Conservation (phyloP, 2,797 vertebrate species). For the Sphenopsis melanotis region DNA sequence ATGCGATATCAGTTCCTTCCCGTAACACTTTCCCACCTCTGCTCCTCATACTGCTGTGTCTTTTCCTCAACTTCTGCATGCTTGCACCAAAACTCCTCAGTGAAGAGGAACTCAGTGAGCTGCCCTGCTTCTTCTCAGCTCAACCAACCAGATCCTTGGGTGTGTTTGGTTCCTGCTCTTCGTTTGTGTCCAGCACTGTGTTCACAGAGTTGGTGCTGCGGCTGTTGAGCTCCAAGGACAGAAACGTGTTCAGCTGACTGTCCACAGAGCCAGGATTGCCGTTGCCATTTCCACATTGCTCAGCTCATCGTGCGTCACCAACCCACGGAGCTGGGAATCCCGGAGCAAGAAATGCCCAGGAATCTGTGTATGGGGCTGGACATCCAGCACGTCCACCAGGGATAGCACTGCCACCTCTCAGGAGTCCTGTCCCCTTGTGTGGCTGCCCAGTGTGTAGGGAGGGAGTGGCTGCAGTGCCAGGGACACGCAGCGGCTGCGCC, state of each 20-base stretch:
- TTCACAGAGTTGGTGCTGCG: not conserved
- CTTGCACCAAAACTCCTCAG: not conserved
- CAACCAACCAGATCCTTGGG: not conserved
- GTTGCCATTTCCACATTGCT: not conserved
- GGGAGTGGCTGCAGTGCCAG: not conserved
- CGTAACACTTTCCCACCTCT: rapidly evolving
- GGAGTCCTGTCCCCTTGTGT: not conserved
- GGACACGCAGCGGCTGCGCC: not conserved
- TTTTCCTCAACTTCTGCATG: not conserved
- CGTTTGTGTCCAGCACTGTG: not conserved
- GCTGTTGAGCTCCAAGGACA: not conserved
- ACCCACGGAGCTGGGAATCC: not conserved
- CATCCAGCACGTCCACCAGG: rapidly evolving
- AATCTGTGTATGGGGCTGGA: not conserved
- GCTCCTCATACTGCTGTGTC: not conserved
- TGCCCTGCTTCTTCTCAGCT: not conserved
- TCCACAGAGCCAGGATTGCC: not conserved
- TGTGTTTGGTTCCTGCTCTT: not conserved
- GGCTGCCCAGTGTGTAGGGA: not conserved
- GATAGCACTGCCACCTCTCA: not conserved
- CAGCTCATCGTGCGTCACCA: not conserved
- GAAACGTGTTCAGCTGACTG: rapidly evolving
- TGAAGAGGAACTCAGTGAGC: not conserved
- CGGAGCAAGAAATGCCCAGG: not conserved
- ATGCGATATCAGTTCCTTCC: rapidly evolving